These are phyloP conservation scores for Baryphthengus martii DNA, from an alignment of 2,113 vertebrate genomes.

Conservation along the genomic window DNA sequence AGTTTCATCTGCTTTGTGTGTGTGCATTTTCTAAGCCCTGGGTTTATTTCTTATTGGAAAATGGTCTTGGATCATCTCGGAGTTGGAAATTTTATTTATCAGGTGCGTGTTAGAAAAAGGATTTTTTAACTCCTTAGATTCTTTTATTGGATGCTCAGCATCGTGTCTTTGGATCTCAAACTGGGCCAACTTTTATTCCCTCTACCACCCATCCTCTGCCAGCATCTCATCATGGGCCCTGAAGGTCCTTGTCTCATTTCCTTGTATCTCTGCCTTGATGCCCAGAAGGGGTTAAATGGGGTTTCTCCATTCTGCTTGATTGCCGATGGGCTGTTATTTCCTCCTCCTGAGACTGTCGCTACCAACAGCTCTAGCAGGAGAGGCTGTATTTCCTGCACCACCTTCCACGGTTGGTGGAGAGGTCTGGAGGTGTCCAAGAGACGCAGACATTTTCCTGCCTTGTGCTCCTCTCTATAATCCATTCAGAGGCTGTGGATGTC, in stretches of 20 bases:
- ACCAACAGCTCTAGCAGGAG: not conserved
- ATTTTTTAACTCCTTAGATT: not conserved
- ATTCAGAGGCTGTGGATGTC: not conserved
- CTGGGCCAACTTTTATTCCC: not conserved
- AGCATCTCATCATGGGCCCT: not conserved
- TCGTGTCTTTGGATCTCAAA: not conserved
- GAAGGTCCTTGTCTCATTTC: not conserved
- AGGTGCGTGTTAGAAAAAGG: not conserved
- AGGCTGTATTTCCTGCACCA: not conserved
- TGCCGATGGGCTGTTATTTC: not conserved
- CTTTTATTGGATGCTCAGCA: not conserved
- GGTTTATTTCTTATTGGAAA: constrained; percentile 40
- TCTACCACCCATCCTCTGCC: not conserved
- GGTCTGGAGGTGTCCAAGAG: not conserved
- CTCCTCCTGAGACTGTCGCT: not conserved
- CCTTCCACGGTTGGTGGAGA: not conserved
- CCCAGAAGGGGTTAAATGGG: not conserved
- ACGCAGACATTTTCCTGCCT: rapidly evolving
- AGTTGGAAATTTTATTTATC: not conserved
- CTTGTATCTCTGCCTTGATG: not conserved
- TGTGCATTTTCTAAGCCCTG: constrained; percentile 25
- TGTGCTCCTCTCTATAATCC: not conserved
- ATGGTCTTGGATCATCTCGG: not conserved
- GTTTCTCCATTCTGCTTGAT: not conserved
- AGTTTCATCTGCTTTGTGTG: constrained; percentile 21